Percentiles rank a stretch among this genome's conserved stretches.
Conservation (phyloP, 2,113 vertebrate species). For the Laterallus jamaicensis region DNA sequence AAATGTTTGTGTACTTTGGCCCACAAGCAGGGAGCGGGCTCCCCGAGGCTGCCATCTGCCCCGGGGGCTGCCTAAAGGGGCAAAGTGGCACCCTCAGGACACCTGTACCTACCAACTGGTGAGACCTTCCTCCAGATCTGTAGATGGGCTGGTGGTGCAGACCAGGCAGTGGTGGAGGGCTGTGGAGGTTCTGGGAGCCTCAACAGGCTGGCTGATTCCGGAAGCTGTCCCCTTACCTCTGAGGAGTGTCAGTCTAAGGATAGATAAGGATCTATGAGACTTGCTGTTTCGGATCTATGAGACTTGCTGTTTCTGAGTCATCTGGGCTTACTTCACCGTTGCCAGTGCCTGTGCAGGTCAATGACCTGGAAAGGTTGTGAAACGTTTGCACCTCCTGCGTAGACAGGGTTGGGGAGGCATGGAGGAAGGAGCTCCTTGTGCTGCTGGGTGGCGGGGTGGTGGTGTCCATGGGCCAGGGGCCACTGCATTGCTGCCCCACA, state of each 20-base stretch:
- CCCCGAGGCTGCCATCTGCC: neutral
- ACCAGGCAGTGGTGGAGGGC: too few species aligned
- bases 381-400: neutral
- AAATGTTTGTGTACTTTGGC: neutral
- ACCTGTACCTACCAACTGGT: neutral
- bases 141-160: fast-evolving
- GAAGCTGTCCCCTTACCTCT: fast-evolving
- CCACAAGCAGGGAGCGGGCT: neutral
- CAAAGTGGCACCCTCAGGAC: neutral
- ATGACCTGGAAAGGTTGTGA: conserved; percentile 25
- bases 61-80: neutral
- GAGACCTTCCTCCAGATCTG: neutral
- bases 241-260: neutral
- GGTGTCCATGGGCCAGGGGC: fast-evolving
- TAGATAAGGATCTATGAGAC: neutral
- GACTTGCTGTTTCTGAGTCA: neutral
- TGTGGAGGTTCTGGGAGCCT: neutral
- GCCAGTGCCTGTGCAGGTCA: neutral
- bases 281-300: neutral
- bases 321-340: neutral
- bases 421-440: neutral
- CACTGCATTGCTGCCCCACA: fast-evolving
- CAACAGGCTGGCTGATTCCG: neutral
- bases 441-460: fast-evolving
- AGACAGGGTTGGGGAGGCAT: neutral